A percentile compares a stretch with the other conserved stretches of the same genome.
phyloP scores from a whole-genome alignment of 2,888 invertebrate species.

The Lepidonotus clava region DNA sequence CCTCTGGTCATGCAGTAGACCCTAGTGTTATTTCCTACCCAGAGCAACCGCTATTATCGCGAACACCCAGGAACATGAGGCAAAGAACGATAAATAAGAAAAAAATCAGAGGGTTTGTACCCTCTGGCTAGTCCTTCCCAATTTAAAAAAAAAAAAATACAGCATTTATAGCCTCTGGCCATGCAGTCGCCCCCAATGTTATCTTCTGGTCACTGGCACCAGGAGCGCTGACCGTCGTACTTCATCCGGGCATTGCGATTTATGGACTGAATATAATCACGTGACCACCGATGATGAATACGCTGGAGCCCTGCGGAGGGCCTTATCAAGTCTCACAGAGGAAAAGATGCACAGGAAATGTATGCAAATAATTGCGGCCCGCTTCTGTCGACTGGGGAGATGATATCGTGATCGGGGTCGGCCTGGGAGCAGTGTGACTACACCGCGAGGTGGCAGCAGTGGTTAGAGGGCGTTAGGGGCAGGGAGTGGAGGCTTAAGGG shows the following conservation, averaged over 20 bases:
- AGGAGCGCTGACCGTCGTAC: neutral
- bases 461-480: neutral
- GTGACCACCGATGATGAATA: constrained; percentile 30
- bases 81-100: no score
- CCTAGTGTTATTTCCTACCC: no score
- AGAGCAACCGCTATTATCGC: no score
- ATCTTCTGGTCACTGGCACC: constrained; percentile 36
- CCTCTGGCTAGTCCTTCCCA: no score
- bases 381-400: constrained; percentile 23
- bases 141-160: no score
- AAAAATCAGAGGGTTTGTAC: no score
- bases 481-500: no score
- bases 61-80: no score
- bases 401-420: constrained; percentile 34
- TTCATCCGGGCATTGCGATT: constrained; percentile 21
- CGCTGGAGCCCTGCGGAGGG: neutral
- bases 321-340: constrained; percentile 40
- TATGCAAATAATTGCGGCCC: constrained; percentile 1
- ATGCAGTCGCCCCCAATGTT: constrained; percentile 45
- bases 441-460: neutral
- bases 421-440: neutral
- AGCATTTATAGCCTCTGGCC: no score
- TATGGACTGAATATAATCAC: constrained; percentile 24
- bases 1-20: no score
- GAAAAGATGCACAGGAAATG: constrained; percentile 24